Conservation (phyloP, 1,140 invertebrate species). For the Zaprionus ornatus region DNA sequence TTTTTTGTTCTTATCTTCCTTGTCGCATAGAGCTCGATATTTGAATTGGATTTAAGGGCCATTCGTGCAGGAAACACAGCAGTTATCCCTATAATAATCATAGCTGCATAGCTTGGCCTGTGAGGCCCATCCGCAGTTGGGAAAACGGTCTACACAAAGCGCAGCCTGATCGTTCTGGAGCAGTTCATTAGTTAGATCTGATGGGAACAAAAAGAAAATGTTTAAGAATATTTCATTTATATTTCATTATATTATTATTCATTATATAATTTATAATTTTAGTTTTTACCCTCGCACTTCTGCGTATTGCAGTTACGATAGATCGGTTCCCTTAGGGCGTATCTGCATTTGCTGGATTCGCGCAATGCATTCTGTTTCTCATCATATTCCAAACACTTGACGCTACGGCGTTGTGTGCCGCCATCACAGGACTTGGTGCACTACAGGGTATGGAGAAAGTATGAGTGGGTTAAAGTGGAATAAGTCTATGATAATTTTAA, state of each 20-base stretch:
- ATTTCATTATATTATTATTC: neutral
- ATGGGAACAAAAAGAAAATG: neutral
- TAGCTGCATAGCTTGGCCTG: constrained; percentile 92
- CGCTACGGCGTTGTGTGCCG: constrained; percentile 86
- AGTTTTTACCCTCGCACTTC: constrained; percentile 84
- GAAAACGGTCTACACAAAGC: constrained; percentile 89
- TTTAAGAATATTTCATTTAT: neutral
- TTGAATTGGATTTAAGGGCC: constrained; percentile 19
- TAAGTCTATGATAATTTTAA: neutral
- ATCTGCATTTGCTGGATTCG: constrained; percentile 84
- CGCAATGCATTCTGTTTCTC: constrained; percentile 78
- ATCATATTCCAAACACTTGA: constrained; percentile 86
- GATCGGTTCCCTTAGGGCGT: constrained; percentile 85
- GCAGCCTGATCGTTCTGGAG: constrained; percentile 64
- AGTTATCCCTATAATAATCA: constrained; percentile 91
- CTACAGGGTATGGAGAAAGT: constrained; percentile 56
- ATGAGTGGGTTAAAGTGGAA: neutral
- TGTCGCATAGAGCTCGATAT: constrained; percentile 1
- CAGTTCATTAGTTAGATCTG: constrained; percentile 65
- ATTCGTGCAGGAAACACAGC: constrained; percentile 85
- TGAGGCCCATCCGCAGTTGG: constrained; percentile 90
- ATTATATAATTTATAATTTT: neutral
- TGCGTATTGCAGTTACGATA: constrained; percentile 87
- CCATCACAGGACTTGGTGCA: constrained; percentile 86
- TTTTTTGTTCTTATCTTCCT: constrained; percentile 2